Conservation (phyloP, 2,113 vertebrate species). For the Paraplagusia blochii region DNA sequence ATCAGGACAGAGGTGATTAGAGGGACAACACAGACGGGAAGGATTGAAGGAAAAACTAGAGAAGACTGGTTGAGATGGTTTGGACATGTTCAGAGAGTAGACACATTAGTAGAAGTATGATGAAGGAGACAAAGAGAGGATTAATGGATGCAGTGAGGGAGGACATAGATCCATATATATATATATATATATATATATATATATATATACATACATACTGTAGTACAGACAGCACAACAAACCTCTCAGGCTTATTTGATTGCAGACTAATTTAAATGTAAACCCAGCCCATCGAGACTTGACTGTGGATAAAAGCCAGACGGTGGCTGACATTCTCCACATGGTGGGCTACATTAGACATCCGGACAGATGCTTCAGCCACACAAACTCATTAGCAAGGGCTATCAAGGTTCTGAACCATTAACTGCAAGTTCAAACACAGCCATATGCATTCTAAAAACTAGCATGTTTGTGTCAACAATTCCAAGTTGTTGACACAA, state of each 20-base stretch:
- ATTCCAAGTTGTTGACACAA: background rate
- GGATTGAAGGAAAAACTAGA: no score
- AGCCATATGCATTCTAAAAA: slow-evolving; percentile 64
- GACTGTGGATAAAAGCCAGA: slow-evolving; percentile 44
- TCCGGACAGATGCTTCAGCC: slow-evolving; percentile 69
- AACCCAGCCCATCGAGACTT: slow-evolving; percentile 31
- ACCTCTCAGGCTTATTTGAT: slow-evolving; percentile 27
- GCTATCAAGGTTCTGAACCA: slow-evolving; percentile 54
- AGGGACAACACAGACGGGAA: no score
- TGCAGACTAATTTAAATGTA: slow-evolving; percentile 46
- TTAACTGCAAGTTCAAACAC: slow-evolving; percentile 49
- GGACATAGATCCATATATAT: no score
- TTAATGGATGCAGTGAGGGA: no score
- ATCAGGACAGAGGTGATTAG: no score
- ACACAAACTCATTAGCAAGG: slow-evolving; percentile 67
- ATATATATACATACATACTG: no score
- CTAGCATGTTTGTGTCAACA: slow-evolving; percentile 15
- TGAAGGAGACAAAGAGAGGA: no score
- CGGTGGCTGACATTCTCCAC: slow-evolving; percentile 61
- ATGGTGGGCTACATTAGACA: slow-evolving; percentile 58
- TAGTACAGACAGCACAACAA: slow-evolving; percentile 13
- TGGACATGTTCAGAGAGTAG: no score
- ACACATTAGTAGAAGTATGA: no score
- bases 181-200: no score
- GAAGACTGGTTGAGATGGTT: no score